Percentiles rank a stretch among this genome's conserved stretches.
Conservation (phyloP, 2,797 vertebrate species). For the Sebastes vulpes region DNA sequence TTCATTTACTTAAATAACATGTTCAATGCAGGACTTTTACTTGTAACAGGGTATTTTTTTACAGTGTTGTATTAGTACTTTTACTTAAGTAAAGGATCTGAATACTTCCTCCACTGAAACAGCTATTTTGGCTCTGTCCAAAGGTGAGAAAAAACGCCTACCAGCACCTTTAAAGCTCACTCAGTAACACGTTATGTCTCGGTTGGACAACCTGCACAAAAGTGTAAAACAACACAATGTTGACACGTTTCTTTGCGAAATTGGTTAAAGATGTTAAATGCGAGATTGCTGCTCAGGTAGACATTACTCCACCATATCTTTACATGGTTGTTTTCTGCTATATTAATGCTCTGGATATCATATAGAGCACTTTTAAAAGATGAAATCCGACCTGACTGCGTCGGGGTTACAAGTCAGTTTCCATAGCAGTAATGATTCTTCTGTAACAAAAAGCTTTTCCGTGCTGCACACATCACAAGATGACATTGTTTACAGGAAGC, state of each 20-base stretch:
- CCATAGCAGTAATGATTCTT: background rate
- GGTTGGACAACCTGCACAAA: background rate
- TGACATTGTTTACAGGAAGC: background rate
- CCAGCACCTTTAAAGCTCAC: background rate
- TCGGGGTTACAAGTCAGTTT: background rate
- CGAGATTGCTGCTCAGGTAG: too few relatives aligned
- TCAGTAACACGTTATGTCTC: background rate
- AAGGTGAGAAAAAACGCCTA: background rate
- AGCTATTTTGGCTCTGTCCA: too few relatives aligned
- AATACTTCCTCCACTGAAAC: background rate
- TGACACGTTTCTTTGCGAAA: background rate
- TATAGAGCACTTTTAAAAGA: too few relatives aligned
- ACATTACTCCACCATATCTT: too few relatives aligned
- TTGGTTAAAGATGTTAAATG: background rate
- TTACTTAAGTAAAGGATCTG: too few relatives aligned
- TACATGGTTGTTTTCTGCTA: too few relatives aligned
- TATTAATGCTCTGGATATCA: too few relatives aligned
- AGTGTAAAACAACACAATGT: background rate
- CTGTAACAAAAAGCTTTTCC: background rate
- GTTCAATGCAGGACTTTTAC: too few relatives aligned
- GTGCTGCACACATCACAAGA: background rate
- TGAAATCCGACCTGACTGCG: background rate
- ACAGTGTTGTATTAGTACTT: too few relatives aligned
- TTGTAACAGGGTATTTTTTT: background rate
- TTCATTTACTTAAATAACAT: too few relatives aligned